Evolutionary conservation across 1,140 invertebrate genomes (phyloP).

Genomic region (Halyomorpha halys): DNA sequence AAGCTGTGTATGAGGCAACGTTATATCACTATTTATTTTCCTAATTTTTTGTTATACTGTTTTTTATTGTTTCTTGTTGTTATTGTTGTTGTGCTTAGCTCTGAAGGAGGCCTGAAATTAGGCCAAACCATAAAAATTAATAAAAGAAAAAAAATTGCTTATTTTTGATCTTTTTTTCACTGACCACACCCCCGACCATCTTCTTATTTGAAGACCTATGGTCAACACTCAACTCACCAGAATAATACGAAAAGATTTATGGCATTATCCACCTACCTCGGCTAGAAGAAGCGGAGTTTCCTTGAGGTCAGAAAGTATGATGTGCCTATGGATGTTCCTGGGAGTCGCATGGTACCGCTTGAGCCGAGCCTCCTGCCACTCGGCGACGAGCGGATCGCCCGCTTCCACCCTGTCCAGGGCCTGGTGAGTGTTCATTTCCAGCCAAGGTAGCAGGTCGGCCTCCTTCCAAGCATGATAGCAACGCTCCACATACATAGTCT

Average conservation of each 20-base stretch:
- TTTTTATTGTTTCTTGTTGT: too few relatives aligned
- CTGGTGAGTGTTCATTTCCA: constrained; percentile 57
- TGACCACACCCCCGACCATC: too few relatives aligned
- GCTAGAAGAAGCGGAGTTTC: constrained; percentile 45
- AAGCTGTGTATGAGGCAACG: too few relatives aligned
- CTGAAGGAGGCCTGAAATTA: too few relatives aligned
- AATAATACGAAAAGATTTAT: neutral
- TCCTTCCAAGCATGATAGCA: constrained; percentile 71
- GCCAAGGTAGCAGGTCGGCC: constrained; percentile 60
- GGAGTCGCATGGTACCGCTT: constrained; percentile 57
- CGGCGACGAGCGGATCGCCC: constrained; percentile 46
- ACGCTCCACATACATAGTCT: constrained; percentile 61
- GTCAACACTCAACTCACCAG: too few relatives aligned
- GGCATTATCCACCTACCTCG: constrained; percentile 29
- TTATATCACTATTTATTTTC: too few relatives aligned
- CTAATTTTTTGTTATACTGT: too few relatives aligned
- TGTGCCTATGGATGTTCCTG: constrained; percentile 62
- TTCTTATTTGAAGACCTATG: too few relatives aligned
- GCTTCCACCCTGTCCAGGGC: constrained; percentile 54
- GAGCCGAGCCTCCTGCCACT: constrained; percentile 50
- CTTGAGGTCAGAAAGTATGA: constrained; percentile 69
- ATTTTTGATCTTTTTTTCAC: too few relatives aligned
- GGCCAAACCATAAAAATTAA: too few relatives aligned
- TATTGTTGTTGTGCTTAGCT: too few relatives aligned
- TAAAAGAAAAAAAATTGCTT: too few relatives aligned